Conservation (phyloP, 2,888 invertebrate genomes). For the Platycnemis pennipes region DNA sequence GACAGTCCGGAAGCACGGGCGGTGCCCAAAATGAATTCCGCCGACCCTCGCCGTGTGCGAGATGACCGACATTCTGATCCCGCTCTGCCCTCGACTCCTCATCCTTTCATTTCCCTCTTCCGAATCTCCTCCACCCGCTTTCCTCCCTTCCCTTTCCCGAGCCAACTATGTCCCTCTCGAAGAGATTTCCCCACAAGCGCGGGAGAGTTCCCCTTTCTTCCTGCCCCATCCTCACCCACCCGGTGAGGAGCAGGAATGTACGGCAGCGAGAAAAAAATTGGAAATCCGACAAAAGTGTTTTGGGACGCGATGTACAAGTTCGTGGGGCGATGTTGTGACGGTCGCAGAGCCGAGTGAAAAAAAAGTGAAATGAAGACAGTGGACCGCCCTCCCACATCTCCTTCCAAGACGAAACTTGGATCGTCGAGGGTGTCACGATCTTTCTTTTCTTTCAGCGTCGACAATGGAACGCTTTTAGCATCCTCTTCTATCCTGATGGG, state of each 20-base stretch:
- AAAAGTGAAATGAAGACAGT: no score
- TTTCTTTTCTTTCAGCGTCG: no score
- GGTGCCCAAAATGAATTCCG: background rate
- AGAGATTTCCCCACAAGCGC: background rate
- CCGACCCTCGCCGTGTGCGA: constrained; percentile 27
- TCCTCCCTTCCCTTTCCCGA: background rate
- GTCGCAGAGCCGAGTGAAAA: no score
- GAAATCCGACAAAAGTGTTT: no score
- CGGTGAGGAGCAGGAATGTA: background rate
- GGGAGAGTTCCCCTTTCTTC: background rate
- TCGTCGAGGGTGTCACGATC: no score
- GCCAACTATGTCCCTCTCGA: background rate
- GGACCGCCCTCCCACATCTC: no score
- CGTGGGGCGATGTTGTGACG: no score
- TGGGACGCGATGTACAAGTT: no score
- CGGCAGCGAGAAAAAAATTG: no score
- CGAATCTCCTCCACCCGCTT: background rate
- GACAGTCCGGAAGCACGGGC: background rate
- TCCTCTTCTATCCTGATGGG: no score
- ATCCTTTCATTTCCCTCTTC: background rate
- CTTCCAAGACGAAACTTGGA: no score
- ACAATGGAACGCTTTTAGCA: no score
- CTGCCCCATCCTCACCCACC: background rate
- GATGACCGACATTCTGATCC: constrained; percentile 28
- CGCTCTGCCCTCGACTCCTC: background rate